These are phyloP conservation scores for Blera fallax DNA, from an alignment of 2,888 invertebrate species.

Conservation along the genomic window DNA sequence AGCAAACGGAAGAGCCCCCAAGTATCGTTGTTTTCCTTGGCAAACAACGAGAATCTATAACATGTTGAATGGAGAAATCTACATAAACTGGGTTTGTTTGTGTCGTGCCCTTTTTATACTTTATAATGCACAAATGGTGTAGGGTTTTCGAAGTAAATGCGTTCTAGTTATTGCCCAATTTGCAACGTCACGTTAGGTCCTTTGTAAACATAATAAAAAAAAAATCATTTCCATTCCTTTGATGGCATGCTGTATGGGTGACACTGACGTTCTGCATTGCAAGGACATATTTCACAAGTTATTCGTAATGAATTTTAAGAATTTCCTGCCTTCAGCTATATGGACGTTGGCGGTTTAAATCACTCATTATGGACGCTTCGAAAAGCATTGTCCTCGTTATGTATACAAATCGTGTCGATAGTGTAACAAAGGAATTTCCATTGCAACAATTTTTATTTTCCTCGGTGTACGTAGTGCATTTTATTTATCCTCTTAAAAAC, in stretches of 20 bases:
- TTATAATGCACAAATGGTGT: not conserved
- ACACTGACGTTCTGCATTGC: not conserved
- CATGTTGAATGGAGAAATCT: not conserved
- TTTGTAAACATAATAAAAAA: not conserved
- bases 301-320: not conserved
- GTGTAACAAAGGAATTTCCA: not conserved
- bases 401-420: not conserved
- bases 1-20: not conserved
- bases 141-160: not conserved
- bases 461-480: not conserved
- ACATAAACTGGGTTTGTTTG: not conserved
- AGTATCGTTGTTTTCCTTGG: not conserved
- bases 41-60: not conserved
- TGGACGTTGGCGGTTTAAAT: too few species aligned
- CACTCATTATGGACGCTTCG: not conserved
- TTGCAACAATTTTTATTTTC: not conserved
- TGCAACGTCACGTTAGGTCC: not conserved
- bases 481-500: not conserved
- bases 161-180: not conserved
- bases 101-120: not conserved
- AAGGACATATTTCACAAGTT: not conserved
- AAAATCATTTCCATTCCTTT: not conserved
- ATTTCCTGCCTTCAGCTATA: not conserved
- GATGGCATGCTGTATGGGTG: not conserved
- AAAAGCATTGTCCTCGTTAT: too few species aligned